Base-by-base conservation (phyloP, 2,888 invertebrate genomes). In the Aspidapion aeneum region DNA sequence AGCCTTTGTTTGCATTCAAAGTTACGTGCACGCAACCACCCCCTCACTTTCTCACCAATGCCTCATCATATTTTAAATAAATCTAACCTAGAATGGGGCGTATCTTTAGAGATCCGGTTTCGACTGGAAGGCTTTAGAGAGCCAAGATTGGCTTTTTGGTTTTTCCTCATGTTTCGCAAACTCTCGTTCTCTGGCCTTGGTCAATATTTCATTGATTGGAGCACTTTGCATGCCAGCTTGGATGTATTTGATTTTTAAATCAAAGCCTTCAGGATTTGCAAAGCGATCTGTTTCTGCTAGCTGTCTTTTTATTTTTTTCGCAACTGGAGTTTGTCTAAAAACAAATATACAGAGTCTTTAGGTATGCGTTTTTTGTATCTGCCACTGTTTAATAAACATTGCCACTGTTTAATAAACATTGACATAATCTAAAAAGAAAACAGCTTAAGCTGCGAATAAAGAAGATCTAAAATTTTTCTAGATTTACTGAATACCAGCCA, bases 281-380 rank as follows among this genome's bases (percentile, higher is more conserved):
- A 75, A 75, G 66, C 74, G 74, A 7, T 73, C 74, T n/a, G 70
- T 68, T 49, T 62, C 55, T 5, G 62, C 49, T 21, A 72, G 54
- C 7, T 60, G 59, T 21, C 70, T 63, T 58, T 71, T 76, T 5
- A 77, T 54, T 63, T 68, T 72, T 35, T 68, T 57, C 19, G 73
- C 58, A 63, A 66, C 64, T 1, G 75, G 71, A 74, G 72, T 74
- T 56, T 69, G 62, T 61, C 78, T 78, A 52, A 35, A 72, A 73
- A 12, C 9, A 12, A 12, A 12, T 48, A 48, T 48, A 9, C 49
- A 48, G 9, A 48, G 49, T 9, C n/a, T 48, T 12, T 48, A n/a
- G n/a, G n/a, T n/a, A n/a, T n/a, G n/a, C n/a, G n/a, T n/a, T n/a
- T n/a, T n/a, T n/a, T n/a, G n/a, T n/a, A n/a, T n/a, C n/a, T n/a